Base-by-base conservation (phyloP, 2,113 vertebrate genomes). In the Leuciscus idus region DNA sequence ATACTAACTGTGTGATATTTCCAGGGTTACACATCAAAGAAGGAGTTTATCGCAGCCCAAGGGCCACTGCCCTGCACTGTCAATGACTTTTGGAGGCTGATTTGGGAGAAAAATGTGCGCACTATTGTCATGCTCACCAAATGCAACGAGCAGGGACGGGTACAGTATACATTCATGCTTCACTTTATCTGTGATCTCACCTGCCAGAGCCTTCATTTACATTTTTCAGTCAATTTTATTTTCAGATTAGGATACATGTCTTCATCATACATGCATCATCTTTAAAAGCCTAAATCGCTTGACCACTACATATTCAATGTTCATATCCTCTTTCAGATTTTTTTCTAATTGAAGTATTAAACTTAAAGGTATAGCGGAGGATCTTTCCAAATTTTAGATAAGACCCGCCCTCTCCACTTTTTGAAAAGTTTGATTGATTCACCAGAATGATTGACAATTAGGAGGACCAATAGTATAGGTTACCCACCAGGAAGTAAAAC, bases 81-180 rank as follows among this genome's bases (percentile, higher is more conserved):
- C 92, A 95, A 96, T 70, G 98, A 99, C 90, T 99, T 98, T 93
- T 99, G 98, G 97, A 96, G 94, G 87, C 97, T 99, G 97, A 93
- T 98, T 92, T 99, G 98, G 98, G 97, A 98, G 92, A 97, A 97
- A 92, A 95, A 95, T 57, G 94, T 98, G 59, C 95, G 96, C 88
- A 96, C 96, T 59, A 86, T 99, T 87, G 96, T 98, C 91, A 99
- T 98, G 97, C 91, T 99, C 90, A 99, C 98, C 85, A 97, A 96
- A 91, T 98, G 98, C 87, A 94, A 97, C 89, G 98, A 99, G 92
- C 95, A 97, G 89, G 97, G 97, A 88, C 95, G 97, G 95, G 98
- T 98, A 86, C 12, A 77, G 28, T 33, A 36, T 23, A 43, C 12
- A 75, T 26, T 26, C 43, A 81, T 48, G 2, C 21, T 39, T 57